Percentiles rank a stretch among this genome's conserved stretches.
Evolutionary conservation across 2,113 vertebrate genomes (phyloP).

Genomic region (Psittacula cyanocephala): DNA sequence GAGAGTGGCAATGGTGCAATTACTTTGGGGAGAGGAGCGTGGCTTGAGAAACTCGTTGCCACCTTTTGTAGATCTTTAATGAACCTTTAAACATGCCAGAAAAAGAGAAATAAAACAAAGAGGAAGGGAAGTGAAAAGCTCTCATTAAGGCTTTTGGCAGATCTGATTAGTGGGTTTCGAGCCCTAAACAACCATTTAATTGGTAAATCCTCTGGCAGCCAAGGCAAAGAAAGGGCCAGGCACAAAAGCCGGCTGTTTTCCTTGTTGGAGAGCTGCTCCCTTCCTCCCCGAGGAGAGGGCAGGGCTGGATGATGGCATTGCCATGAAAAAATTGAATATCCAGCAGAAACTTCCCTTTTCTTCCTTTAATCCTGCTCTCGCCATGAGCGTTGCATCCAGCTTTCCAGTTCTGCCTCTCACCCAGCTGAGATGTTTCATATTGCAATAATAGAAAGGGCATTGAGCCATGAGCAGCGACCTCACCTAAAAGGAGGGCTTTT

Average conservation of each 20-base stretch:
- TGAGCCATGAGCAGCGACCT: accelerated
- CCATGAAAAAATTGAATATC: neutral
- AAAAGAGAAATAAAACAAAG: neutral
- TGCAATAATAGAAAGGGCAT: accelerated
- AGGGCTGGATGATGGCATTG: neutral
- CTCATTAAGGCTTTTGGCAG: constrained; percentile 65
- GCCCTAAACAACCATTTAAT: constrained; percentile 42
- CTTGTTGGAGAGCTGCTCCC: neutral
- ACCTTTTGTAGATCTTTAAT: constrained; percentile 34
- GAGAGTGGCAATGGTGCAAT: neutral
- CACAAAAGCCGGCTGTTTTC: neutral
- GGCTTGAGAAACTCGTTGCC: neutral
- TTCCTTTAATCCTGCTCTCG: neutral
- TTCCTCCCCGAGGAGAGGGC: neutral
- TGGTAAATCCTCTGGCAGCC: constrained; percentile 31
- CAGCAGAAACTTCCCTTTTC: neutral
- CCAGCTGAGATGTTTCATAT: accelerated
- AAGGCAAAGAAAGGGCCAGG: neutral
- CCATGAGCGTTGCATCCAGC: accelerated
- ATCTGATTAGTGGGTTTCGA: constrained; percentile 56
- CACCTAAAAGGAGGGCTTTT: neutral
- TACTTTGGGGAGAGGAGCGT: neutral
- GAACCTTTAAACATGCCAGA: constrained; percentile 39
- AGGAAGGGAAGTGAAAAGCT: constrained; percentile 34
- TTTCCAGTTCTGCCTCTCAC: accelerated